Evolutionary conservation across 2,113 vertebrate species (phyloP).

Genomic region (Empidonax alnorum): DNA sequence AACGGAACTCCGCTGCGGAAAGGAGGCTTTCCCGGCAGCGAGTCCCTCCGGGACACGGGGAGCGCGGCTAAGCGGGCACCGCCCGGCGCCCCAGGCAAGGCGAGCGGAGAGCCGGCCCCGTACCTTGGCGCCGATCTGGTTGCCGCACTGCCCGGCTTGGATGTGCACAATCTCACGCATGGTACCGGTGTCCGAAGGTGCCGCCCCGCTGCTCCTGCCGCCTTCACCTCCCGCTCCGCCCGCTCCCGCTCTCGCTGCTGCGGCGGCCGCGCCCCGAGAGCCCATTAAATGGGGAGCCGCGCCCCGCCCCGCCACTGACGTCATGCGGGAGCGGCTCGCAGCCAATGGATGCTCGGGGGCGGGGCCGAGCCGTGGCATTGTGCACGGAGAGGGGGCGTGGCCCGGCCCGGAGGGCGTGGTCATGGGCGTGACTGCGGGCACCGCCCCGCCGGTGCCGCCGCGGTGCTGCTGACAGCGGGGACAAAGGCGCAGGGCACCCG

Average conservation of each 20-base stretch:
- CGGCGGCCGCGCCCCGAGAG: conserved; percentile 4
- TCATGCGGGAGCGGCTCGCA: not conserved
- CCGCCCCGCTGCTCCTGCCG: not conserved
- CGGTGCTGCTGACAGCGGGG: not conserved
- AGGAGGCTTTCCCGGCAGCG: not conserved
- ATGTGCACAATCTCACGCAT: conserved; percentile 97
- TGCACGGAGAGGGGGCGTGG: not conserved
- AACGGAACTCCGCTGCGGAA: not conserved
- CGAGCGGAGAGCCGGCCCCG: not conserved
- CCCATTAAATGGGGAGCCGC: not conserved
- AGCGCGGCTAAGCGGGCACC: not conserved
- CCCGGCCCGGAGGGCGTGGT: not conserved
- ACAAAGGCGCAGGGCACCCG: not conserved
- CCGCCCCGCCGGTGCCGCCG: no score
- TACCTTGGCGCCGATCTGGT: conserved; percentile 97
- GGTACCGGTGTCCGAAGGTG: conserved; percentile 4
- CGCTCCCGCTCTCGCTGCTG: not conserved
- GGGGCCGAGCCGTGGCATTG: no score
- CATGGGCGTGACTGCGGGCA: not conserved
- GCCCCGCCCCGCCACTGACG: not conserved
- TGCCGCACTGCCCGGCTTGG: conserved; percentile 91
- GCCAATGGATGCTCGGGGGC: not conserved
- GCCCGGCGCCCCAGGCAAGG: not conserved
- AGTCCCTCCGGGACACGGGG: not conserved
- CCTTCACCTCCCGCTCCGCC: not conserved